These are phyloP conservation scores for Netelia fuscicornis DNA, from an alignment of 2,888 invertebrate genomes.

Conservation along the genomic window DNA sequence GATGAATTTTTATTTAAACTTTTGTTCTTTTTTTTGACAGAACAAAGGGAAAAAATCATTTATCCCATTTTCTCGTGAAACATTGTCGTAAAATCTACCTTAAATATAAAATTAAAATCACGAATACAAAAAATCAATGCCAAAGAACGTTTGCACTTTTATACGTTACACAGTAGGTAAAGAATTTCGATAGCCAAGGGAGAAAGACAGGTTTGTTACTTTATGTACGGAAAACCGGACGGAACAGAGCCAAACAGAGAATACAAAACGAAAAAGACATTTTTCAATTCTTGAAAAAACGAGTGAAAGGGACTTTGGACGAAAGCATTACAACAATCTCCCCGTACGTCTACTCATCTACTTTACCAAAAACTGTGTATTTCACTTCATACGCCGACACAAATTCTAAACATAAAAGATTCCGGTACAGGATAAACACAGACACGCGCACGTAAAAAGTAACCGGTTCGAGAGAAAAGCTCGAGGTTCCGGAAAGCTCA, in stretches of 20 bases:
- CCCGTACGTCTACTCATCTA: slow-evolving; percentile 13
- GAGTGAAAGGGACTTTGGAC: slow-evolving; percentile 58
- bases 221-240: slow-evolving; percentile 20
- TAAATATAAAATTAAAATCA: neutral
- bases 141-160: neutral
- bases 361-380: slow-evolving; percentile 53
- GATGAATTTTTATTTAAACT: no score
- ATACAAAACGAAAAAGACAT: slow-evolving; percentile 42
- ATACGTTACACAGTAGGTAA: neutral
- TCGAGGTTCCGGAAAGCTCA: slow-evolving; percentile 19
- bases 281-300: slow-evolving; percentile 32
- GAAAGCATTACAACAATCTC: slow-evolving; percentile 41
- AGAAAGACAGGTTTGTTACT: slow-evolving; percentile 34
- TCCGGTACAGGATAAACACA: slow-evolving; percentile 30
- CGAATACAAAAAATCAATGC: slow-evolving; percentile 17
- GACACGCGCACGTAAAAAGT: neutral
- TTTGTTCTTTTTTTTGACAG: no score
- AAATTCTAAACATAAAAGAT: slow-evolving; percentile 56
- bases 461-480: slow-evolving; percentile 23
- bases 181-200: neutral
- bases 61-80: no score
- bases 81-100: no score
- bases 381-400: slow-evolving; percentile 49
- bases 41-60: no score
- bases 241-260: slow-evolving; percentile 34